Evolutionary conservation across 1,140 invertebrate genomes (phyloP).

Genomic region (Procambarus clarkii): DNA sequence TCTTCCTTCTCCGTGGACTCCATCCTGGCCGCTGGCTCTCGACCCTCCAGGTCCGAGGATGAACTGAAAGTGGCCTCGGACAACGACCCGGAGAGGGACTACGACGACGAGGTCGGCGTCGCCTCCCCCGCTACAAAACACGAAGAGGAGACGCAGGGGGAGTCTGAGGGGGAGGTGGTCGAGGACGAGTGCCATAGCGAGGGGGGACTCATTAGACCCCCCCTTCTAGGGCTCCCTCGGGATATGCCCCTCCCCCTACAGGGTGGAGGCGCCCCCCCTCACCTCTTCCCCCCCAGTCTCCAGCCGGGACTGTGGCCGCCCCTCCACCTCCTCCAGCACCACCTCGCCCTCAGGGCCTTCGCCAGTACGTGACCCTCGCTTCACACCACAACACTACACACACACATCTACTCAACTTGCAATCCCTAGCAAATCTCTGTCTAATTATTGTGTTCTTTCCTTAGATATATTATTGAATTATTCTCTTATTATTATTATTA

Average conservation of each 20-base stretch:
- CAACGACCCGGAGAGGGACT: conserved; percentile 36
- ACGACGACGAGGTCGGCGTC: conserved; percentile 5
- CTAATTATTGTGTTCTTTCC: too few species aligned
- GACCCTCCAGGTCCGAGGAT: conserved; percentile 9
- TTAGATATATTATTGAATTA: too few species aligned
- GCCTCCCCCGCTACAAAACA: background rate
- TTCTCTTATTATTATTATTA: too few species aligned
- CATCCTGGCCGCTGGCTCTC: conserved; percentile 54
- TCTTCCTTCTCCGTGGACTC: conserved; percentile 71
- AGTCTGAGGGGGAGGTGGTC: conserved; percentile 54
- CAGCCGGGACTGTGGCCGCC: conserved; percentile 69
- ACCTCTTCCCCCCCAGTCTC: conserved; percentile 47
- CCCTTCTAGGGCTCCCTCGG: conserved; percentile 52
- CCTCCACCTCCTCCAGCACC: conserved; percentile 69
- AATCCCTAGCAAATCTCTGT: too few species aligned
- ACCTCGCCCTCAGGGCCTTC: conserved; percentile 70
- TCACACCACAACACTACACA: background rate
- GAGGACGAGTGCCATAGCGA: conserved; percentile 48
- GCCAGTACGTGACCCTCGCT: conserved; percentile 38
- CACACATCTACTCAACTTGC: too few species aligned
- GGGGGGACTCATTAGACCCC: conserved; percentile 16
- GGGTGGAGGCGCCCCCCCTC: conserved; percentile 1
- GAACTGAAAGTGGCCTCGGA: conserved; percentile 4
- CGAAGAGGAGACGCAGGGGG: conserved; percentile 53
- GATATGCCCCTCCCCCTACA: conserved; percentile 48